A percentile compares a stretch with the other conserved stretches of the same genome.
These are phyloP conservation scores for Mesorhabditis belari DNA, from an alignment of 2,888 invertebrate species.

Conservation along the genomic window DNA sequence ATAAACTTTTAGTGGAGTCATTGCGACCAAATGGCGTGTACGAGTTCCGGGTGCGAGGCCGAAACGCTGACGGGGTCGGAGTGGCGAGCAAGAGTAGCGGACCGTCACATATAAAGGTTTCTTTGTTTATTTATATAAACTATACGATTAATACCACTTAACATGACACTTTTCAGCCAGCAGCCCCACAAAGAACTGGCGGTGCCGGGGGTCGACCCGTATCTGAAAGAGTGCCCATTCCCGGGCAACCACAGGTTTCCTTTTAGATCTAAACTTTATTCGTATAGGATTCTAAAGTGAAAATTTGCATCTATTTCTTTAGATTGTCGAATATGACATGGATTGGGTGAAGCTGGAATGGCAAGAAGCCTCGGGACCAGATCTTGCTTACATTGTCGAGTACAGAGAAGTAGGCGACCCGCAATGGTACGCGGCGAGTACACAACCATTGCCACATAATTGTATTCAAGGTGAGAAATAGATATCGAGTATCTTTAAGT, in stretches of 20 bases:
- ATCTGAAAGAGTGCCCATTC: conserved; percentile 11
- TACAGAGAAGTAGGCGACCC: conserved; percentile 48
- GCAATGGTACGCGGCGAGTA: conserved; percentile 40
- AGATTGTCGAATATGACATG: conserved; percentile 45
- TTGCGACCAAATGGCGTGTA: conserved; percentile 53
- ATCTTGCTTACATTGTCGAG: conserved; percentile 46
- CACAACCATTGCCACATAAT: conserved; percentile 40
- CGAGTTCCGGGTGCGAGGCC: conserved; percentile 50
- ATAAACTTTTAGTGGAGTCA: conserved; percentile 32
- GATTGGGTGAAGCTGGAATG: conserved; percentile 50
- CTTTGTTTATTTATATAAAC: background rate
- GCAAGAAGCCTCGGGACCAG: conserved; percentile 27
- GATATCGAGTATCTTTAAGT: background rate
- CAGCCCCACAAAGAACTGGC: conserved; percentile 15
- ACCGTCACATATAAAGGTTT: background rate
- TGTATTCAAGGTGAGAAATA: conserved; percentile 30
- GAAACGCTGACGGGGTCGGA: conserved; percentile 42
- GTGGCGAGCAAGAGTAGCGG: conserved; percentile 15
- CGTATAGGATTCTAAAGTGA: no score
- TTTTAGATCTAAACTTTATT: no score
- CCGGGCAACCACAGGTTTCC: conserved; percentile 28
- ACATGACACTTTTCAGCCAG: conserved; percentile 12
- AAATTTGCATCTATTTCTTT: no score
- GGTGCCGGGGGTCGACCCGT: conserved; percentile 10
- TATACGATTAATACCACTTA: background rate